Conservation (phyloP, 2,888 invertebrate genomes). For the Exocentrus adspersus region DNA sequence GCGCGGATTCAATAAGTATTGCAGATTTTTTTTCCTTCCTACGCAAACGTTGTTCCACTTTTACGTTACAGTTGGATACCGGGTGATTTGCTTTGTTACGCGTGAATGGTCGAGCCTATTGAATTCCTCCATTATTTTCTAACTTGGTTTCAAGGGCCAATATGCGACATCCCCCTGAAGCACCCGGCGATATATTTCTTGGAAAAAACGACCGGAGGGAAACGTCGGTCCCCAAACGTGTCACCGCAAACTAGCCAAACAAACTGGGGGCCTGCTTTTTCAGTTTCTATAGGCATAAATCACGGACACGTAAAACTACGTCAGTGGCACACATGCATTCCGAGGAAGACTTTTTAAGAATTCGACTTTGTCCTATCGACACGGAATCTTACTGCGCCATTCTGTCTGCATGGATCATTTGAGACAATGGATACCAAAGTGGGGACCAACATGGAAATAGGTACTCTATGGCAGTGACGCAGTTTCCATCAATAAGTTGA, state of each 20-base stretch:
- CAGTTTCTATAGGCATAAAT: conserved; percentile 37
- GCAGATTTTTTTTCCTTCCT: background rate
- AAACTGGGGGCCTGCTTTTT: conserved; percentile 32
- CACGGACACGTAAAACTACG: conserved; percentile 40
- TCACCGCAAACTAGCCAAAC: conserved; percentile 30
- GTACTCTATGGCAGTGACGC: too few relatives aligned
- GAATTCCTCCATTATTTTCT: too few relatives aligned
- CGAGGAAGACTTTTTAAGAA: conserved; percentile 19
- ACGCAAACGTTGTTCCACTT: background rate
- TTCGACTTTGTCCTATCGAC: too few relatives aligned
- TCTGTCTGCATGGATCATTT: too few relatives aligned
- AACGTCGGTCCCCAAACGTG: conserved; percentile 9
- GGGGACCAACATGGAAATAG: too few relatives aligned
- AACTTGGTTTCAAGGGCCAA: too few relatives aligned
- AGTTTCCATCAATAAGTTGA: too few relatives aligned
- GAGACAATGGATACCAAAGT: background rate
- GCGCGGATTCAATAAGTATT: background rate
- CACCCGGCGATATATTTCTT: conserved; percentile 7
- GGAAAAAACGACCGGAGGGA: background rate
- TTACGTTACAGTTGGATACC: too few relatives aligned
- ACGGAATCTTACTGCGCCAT: too few relatives aligned
- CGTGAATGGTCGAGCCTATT: too few relatives aligned
- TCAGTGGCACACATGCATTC: conserved; percentile 43
- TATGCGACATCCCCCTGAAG: background rate
- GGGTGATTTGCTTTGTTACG: too few relatives aligned